Evolutionary conservation across 2,888 invertebrate genomes (phyloP).

Genomic region (Epinotia brunnichana): DNA sequence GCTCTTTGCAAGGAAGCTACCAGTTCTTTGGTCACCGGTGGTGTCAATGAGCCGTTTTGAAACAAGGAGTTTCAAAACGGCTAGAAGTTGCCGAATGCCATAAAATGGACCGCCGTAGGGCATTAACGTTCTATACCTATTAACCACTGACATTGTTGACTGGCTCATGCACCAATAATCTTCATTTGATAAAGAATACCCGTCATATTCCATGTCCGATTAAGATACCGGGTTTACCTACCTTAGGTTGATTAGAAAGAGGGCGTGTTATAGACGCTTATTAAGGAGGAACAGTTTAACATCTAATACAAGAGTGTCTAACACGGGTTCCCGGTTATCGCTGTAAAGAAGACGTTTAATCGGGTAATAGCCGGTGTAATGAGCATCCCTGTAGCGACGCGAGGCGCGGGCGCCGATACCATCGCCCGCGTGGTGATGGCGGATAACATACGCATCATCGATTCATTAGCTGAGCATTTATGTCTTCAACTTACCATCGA

Average conservation of each 20-base stretch:
- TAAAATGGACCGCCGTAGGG: too few species aligned
- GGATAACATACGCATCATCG: slow-evolving; percentile 28
- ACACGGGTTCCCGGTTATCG: slow-evolving; percentile 26
- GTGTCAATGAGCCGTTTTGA: too few species aligned
- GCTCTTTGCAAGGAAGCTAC: too few species aligned
- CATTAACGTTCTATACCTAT: too few species aligned
- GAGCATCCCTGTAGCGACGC: slow-evolving; percentile 18
- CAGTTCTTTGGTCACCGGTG: too few species aligned
- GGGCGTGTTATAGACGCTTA: slow-evolving; percentile 21
- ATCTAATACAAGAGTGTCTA: slow-evolving; percentile 14
- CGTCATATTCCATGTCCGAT: background rate
- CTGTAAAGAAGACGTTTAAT: slow-evolving; percentile 39
- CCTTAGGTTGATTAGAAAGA: slow-evolving; percentile 5
- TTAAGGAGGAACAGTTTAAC: slow-evolving; percentile 15
- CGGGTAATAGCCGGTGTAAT: slow-evolving; percentile 23
- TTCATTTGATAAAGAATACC: background rate
- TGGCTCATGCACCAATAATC: background rate
- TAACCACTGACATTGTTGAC: background rate
- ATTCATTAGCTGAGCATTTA: slow-evolving; percentile 21
- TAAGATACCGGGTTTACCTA: background rate
- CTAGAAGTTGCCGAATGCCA: too few species aligned
- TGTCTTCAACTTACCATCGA: background rate
- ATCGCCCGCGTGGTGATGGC: slow-evolving; percentile 32
- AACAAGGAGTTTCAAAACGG: too few species aligned
- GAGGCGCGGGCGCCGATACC: slow-evolving; percentile 29